Evolutionary conservation across 2,113 vertebrate species (phyloP).

Genomic region (Myanophis thanlyinensis): DNA sequence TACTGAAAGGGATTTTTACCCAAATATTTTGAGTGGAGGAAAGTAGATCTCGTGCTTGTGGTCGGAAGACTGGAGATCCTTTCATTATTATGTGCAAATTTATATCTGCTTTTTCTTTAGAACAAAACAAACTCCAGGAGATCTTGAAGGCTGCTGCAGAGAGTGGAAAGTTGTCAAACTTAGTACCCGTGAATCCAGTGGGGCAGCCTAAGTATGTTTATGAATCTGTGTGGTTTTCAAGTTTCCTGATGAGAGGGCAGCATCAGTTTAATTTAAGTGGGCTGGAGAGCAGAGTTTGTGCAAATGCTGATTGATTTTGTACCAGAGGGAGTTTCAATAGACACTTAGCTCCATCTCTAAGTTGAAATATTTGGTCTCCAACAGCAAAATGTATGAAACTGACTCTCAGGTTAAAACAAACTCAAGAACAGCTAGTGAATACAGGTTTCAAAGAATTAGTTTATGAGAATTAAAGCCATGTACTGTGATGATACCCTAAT

Average conservation of each 20-base stretch:
- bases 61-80: neutral
- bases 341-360: neutral
- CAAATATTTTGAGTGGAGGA: neutral
- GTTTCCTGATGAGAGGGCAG: constrained; percentile 10
- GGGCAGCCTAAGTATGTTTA: constrained; percentile 26
- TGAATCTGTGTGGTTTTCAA: neutral
- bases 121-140: constrained; percentile 11
- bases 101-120: neutral
- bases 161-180: neutral
- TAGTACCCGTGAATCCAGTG: constrained; percentile 19
- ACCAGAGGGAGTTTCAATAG: neutral
- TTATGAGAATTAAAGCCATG: neutral
- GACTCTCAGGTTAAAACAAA: neutral
- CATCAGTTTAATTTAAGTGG: constrained; percentile 41
- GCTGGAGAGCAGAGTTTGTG: neutral
- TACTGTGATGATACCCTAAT: neutral
- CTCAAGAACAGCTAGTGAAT: too few relatives aligned
- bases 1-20: neutral
- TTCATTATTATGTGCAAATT: neutral
- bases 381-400: neutral
- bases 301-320: neutral
- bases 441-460: neutral
- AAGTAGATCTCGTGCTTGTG: neutral
- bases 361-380: neutral
- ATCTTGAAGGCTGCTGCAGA: constrained; percentile 11